A percentile compares a stretch with the other conserved stretches of the same genome.
These are phyloP conservation scores for Tretioscincus oriximinensis DNA, from an alignment of 2,113 vertebrate species.

Conservation along the genomic window DNA sequence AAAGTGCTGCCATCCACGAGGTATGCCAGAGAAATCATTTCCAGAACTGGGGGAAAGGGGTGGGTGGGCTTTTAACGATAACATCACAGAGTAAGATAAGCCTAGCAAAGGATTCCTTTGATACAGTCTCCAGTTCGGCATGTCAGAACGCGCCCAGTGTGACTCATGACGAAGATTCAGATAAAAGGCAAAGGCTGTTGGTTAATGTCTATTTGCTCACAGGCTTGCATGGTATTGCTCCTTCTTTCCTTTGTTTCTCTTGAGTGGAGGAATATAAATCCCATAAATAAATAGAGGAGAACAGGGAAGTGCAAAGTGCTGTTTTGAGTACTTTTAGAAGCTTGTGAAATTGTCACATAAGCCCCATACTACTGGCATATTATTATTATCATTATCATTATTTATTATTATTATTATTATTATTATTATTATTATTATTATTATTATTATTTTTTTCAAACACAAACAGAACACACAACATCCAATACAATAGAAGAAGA, in stretches of 20 bases:
- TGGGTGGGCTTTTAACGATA: neutral
- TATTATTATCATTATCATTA: too few species aligned
- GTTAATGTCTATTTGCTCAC: neutral
- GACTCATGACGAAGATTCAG: neutral
- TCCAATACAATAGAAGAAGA: too few species aligned
- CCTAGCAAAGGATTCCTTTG: neutral
- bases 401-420: too few species aligned
- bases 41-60: neutral
- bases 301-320: too few species aligned
- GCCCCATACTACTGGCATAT: too few species aligned
- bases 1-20: neutral
- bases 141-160: neutral
- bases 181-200: neutral
- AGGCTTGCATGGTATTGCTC: neutral
- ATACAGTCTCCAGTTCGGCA: neutral
- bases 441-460: too few species aligned
- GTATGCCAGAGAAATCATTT: neutral
- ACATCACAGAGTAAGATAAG: neutral
- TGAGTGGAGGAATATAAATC: neutral
- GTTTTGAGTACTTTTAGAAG: too few species aligned
- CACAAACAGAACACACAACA: too few species aligned
- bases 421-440: too few species aligned
- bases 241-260: neutral
- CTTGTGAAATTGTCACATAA: too few species aligned
- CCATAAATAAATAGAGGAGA: too few species aligned